Base-by-base conservation (phyloP, 2,888 invertebrate genomes). In the Galeopsomyia nigrocyanea region DNA sequence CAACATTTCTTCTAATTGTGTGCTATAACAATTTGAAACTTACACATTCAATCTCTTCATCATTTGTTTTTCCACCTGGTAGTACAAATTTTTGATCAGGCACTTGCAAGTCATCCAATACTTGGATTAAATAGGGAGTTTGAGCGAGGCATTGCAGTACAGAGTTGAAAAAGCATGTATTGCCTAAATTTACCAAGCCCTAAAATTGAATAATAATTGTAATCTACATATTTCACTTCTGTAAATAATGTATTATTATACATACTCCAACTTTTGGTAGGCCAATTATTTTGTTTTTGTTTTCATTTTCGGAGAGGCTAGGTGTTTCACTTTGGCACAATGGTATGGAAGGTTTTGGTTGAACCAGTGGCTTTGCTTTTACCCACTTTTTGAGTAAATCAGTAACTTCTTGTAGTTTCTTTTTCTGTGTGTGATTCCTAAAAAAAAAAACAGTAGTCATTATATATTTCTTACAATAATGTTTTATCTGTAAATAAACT, bases 81-180 rank as follows among this genome's bases (percentile, higher is more conserved):
- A 94, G 84, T 10, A 89, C 88, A 80, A 94, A 93, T 86, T 89
- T 89, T 80, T 93, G 92, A 0, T 93, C 94, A 0, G 91, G 89
- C 75, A 88, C 88, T 0, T 91, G 87, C 80, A 93, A 90, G 82
- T 94, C 94, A 80, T 92, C 90, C 65, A 95, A 88, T 61, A 93
- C 91, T 82, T 90, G 89, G 58, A 92, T 86, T 77, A 94, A 87
- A 85, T 92, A 95, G 0, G 95, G 95, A 3, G 96, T 96, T 86
- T 95, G 95, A 2, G 94, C 94, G 80, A 97, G 88, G 84, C 95
- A 95, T 88, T 98, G 98, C 89, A 98, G 91, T 10, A 98, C 97
- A 31, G 98, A 95, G 88, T 98, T 98, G 86, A 98, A 97, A 87
- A 97, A 98, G 85, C 98, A 98, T 0, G 98, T 98, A 85, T 98